phyloP scores from a whole-genome alignment of 2,113 vertebrate genomes.

The Brachyistius frenatus region DNA sequence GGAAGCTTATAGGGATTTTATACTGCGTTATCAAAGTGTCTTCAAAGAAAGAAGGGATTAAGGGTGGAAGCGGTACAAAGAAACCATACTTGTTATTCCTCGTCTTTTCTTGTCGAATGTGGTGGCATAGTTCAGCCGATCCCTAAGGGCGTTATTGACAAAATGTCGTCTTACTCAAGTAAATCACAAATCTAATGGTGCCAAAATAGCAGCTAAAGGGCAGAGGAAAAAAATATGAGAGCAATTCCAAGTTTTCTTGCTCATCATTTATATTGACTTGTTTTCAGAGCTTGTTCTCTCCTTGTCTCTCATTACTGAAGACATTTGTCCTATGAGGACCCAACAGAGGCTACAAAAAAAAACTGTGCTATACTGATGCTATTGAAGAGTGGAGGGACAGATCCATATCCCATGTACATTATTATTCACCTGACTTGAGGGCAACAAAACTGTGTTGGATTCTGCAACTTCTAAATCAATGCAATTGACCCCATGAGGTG shows the following conservation, averaged over 20 bases:
- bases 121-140: conserved; percentile 28
- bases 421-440: conserved; percentile 41
- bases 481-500: conserved; percentile 7
- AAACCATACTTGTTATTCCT: not conserved
- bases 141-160: conserved; percentile 47
- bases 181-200: conserved; percentile 54
- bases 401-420: conserved; percentile 37
- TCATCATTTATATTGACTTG: conserved; percentile 61
- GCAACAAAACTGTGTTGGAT: conserved; percentile 2
- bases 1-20: conserved; percentile 24
- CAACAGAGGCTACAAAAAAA: not conserved
- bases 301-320: conserved; percentile 40
- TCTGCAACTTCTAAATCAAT: conserved; percentile 9
- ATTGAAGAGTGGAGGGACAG: conserved; percentile 28
- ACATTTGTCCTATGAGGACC: conserved; percentile 45
- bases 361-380: conserved; percentile 18
- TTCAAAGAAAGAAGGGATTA: conserved; percentile 17
- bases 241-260: conserved; percentile 37
- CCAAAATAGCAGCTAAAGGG: conserved; percentile 28
- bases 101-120: conserved; percentile 17
- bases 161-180: conserved; percentile 32
- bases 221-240: not conserved
- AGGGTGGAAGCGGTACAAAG: conserved; percentile 12
- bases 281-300: conserved; percentile 43
- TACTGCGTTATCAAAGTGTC: conserved; percentile 14